Evolutionary conservation across 2,888 invertebrate genomes (phyloP).

Genomic region (Nowickia ferox): DNA sequence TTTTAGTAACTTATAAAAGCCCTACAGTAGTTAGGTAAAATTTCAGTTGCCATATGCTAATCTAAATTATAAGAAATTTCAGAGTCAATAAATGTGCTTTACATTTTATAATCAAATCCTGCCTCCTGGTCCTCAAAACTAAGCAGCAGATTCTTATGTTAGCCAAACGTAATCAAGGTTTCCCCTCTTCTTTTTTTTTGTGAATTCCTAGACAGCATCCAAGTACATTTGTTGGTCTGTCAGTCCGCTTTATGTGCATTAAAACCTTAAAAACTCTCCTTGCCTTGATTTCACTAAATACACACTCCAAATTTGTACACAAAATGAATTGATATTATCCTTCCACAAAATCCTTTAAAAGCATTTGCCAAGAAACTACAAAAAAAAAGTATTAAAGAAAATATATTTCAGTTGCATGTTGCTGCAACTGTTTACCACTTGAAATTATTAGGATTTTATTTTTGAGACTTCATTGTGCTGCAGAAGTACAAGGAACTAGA

Average conservation of each 20-base stretch:
- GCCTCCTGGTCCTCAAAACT: too few relatives aligned
- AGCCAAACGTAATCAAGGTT: too few relatives aligned
- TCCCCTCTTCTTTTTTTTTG: too few relatives aligned
- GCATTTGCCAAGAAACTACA: constrained; percentile 14
- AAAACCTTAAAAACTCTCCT: constrained; percentile 19
- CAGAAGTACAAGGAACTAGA: not conserved
- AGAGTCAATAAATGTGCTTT: too few relatives aligned
- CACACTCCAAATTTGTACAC: constrained; percentile 38
- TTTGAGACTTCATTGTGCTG: constrained; percentile 11
- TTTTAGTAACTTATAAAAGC: not conserved
- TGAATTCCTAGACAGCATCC: too few relatives aligned
- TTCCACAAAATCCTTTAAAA: constrained; percentile 35
- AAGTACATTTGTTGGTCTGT: not conserved
- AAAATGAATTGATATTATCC: constrained; percentile 61
- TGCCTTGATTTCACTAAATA: constrained; percentile 63
- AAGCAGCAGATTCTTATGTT: too few relatives aligned
- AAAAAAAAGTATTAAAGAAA: not conserved
- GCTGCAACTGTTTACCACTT: constrained; percentile 56
- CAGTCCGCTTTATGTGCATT: not conserved
- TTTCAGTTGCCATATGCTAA: too few relatives aligned
- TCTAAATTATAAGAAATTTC: too few relatives aligned
- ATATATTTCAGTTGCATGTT: not conserved
- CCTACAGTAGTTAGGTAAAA: constrained; percentile 6
- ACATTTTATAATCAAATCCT: too few relatives aligned
- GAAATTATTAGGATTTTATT: constrained; percentile 49